Conservation (phyloP, 2,888 invertebrate species). For the Tetragonula carbonaria region DNA sequence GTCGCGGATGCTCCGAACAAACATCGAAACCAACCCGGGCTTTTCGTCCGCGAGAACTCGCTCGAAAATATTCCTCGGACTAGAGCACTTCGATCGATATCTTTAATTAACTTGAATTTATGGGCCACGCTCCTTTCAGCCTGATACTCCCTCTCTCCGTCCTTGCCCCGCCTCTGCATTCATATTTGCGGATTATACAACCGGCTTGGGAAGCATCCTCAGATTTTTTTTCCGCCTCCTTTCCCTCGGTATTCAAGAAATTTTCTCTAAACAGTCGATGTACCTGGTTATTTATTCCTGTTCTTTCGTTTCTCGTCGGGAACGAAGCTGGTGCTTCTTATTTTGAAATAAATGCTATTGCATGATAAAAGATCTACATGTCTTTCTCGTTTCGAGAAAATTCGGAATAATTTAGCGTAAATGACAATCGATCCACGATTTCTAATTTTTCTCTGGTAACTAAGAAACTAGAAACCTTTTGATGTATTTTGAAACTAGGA, state of each 20-base stretch:
- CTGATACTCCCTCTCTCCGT: too few relatives aligned
- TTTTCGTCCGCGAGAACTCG: not conserved
- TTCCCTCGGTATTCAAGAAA: not conserved
- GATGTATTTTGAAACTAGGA: too few relatives aligned
- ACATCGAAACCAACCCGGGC: not conserved
- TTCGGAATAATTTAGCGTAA: too few relatives aligned
- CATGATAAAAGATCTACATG: too few relatives aligned
- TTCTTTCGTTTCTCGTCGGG: not conserved
- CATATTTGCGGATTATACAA: constrained; percentile 20
- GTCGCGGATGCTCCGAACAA: not conserved
- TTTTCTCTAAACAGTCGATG: too few relatives aligned
- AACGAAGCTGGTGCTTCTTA: not conserved
- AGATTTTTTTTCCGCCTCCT: not conserved
- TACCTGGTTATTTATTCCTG: too few relatives aligned
- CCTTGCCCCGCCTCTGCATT: not conserved
- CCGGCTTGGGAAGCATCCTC: not conserved
- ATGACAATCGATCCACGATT: too few relatives aligned
- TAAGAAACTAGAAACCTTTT: too few relatives aligned
- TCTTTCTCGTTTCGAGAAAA: too few relatives aligned
- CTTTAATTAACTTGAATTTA: constrained; percentile 39
- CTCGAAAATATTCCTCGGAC: constrained; percentile 12
- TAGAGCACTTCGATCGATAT: constrained; percentile 11
- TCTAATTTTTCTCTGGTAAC: too few relatives aligned
- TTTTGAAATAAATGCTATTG: not conserved
- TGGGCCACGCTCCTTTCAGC: constrained; percentile 23